Evolutionary conservation across 2,888 invertebrate species (phyloP), one percentile per base, ranked within the genome.

Genomic region (Ennomos fuscantarius): DNA sequence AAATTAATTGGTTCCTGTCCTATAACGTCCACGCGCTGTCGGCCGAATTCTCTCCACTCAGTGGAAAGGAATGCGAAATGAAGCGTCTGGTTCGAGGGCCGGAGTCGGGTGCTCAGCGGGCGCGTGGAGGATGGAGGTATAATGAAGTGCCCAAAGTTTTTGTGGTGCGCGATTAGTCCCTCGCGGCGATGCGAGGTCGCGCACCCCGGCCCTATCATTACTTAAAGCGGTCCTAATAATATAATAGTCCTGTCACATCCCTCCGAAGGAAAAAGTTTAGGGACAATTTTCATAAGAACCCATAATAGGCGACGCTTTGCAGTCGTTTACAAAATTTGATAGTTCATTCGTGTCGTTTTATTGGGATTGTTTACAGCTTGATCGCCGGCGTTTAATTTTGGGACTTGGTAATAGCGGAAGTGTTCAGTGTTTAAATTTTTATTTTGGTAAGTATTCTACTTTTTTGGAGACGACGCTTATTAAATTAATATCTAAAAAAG

Each of bases 161-260:
- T 87, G 86, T 86, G 83, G 82, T 74, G 66, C 74, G 66, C 81
- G 88, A 87, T 88, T 83, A 86, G 86, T 76, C 81, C 81, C 89
- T 81, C 81, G 76, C 79, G 89, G 90, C 89, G 83, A 76, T 79
- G 74, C 69, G 74, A 78, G 84, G 84, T 81, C 87, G 84, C 85
- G 79, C 73, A 79, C 77, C 77, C 73, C 81, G 79, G 74, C 87
- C 89, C 91, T 89, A 85, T 91, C 84, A 91, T 92, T 92, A 91
- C 84, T 74, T 79, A 88, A 86, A 91, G 86, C 86, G 90, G 78
- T 89, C 85, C 87, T 91, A 91, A 92, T 91, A 90, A 87, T 89
- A 89, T 92, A 92, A 92, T 90, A 87, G 86, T 83, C 86, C 86
- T 91, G 91, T 92, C 90, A 88, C 89, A 90, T 82, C 81, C 86